These are phyloP conservation scores for Hippocampus mohnikei DNA, from an alignment of 2,113 vertebrate species.

Conservation along the genomic window DNA sequence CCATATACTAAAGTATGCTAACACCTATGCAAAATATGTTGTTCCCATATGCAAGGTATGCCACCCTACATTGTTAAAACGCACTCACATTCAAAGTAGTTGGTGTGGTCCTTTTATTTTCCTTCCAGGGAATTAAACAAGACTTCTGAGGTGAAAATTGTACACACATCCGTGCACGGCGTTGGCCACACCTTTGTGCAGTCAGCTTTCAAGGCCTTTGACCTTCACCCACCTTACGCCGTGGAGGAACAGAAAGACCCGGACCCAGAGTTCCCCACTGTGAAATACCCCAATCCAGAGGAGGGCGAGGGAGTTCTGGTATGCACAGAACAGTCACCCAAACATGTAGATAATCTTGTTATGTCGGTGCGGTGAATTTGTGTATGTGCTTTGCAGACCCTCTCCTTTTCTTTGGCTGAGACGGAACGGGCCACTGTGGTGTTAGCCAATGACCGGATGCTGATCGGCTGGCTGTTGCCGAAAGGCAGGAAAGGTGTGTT, in stretches of 20 bases:
- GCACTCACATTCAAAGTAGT: neutral
- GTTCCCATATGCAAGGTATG: neutral
- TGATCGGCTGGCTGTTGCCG: slow-evolving; percentile 90
- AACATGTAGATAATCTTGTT: neutral
- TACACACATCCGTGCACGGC: slow-evolving; percentile 94
- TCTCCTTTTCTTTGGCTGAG: slow-evolving; percentile 91
- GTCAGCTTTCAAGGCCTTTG: slow-evolving; percentile 85
- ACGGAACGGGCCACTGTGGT: slow-evolving; percentile 82
- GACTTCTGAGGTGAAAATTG: slow-evolving; percentile 82
- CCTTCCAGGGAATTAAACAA: slow-evolving; percentile 82
- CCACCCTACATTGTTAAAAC: neutral
- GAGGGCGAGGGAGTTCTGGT: slow-evolving; percentile 96
- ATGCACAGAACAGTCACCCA: slow-evolving; percentile 33
- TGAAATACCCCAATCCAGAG: slow-evolving; percentile 96
- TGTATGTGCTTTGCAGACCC: slow-evolving; percentile 75
- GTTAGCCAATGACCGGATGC: slow-evolving; percentile 94
- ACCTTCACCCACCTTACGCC: slow-evolving; percentile 85
- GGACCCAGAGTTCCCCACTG: slow-evolving; percentile 92
- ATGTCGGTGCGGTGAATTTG: slow-evolving; percentile 9
- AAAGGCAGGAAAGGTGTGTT: slow-evolving; percentile 82
- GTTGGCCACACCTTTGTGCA: slow-evolving; percentile 93
- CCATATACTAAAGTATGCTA: no score
- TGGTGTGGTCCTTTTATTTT: neutral
- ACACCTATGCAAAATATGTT: neutral
- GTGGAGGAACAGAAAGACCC: slow-evolving; percentile 93